Conservation (phyloP, 1,140 invertebrate species). For the Drosophila lini region DNA sequence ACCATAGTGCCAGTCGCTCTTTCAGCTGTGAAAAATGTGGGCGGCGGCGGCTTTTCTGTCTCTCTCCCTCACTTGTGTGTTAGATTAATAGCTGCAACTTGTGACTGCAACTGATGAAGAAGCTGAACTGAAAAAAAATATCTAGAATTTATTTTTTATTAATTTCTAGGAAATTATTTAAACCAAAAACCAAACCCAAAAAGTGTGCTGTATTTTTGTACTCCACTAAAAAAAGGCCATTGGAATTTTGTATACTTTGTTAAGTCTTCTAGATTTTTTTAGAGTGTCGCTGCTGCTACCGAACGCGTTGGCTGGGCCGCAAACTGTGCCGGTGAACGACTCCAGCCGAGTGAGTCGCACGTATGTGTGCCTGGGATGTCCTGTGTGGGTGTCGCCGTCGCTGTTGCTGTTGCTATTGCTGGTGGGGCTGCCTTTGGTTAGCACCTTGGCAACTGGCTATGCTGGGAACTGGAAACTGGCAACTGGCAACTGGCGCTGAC, state of each 20-base stretch:
- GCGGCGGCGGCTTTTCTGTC: constrained; percentile 2
- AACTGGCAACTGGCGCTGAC: constrained; percentile 41
- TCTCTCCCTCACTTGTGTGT: neutral
- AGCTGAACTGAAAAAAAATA: constrained; percentile 6
- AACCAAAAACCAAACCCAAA: neutral
- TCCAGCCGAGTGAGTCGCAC: constrained; percentile 41
- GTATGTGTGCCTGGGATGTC: constrained; percentile 22
- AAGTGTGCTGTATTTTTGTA: neutral
- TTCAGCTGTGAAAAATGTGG: constrained; percentile 25
- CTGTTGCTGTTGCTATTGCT: constrained; percentile 56
- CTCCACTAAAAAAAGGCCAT: no score
- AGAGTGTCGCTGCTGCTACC: constrained; percentile 13
- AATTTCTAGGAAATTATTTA: neutral
- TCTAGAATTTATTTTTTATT: no score
- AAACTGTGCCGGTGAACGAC: constrained; percentile 71
- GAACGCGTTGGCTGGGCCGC: constrained; percentile 57
- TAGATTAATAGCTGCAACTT: constrained; percentile 74
- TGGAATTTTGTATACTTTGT: no score
- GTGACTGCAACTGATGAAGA: constrained; percentile 12
- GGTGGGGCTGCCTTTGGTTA: constrained; percentile 53
- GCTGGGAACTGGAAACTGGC: constrained; percentile 5
- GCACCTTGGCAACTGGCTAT: constrained; percentile 66
- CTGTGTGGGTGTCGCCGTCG: constrained; percentile 63
- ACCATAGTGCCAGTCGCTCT: constrained; percentile 47
- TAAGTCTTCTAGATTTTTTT: neutral